Base-by-base conservation (phyloP, 2,888 invertebrate genomes). In the Andricus quercusramuli region DNA sequence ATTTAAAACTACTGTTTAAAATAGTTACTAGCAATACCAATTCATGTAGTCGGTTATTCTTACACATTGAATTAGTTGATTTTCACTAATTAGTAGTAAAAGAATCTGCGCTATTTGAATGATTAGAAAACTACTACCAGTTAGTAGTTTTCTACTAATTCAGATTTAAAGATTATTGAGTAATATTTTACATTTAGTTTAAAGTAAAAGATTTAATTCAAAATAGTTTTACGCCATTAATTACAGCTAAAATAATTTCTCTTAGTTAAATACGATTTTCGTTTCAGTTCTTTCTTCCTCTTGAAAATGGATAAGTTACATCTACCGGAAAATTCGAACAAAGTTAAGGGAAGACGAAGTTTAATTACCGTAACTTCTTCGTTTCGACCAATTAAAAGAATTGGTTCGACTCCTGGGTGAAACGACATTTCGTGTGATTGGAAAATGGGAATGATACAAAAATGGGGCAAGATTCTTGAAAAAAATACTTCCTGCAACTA, bases 321-420 rank as follows among this genome's bases (percentile, higher is more conserved):
- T 15, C 70, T 83, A 79, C 79, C 80, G 70, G 80, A 80, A 83
- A 82, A 80, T 83, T 79, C 78, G 79, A 81, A 83, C 70, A 79
- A 83, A 79, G 77, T 78, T 51, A 77, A 77, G 68, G 67, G 79
- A 81, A 80, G 78, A 79, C 47, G 65, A 80, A 83, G 84, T 82
- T 85, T 83, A 81, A 82, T 78, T 83, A 76, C 68, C 82, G 79
- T 84, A 84, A 86, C 83, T 85, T 85, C 86, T 85, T 84, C 84
- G 79, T 80, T 81, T 74, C 76, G 32, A 83, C 80, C 85, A 85
- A 86, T 85, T 83, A 83, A 79, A 78, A 80, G 79, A 79, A 80
- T 79, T n/a, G 13, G 59, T 74, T 20, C 56, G 11, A 74, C 20
- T 74, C 3, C n/a, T 9, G 32, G 20, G 29, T 29, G 29, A n/a